Percentiles rank a stretch among this genome's conserved stretches.
Conservation (phyloP, 2,797 vertebrate genomes). For the Erethizon dorsatum region DNA sequence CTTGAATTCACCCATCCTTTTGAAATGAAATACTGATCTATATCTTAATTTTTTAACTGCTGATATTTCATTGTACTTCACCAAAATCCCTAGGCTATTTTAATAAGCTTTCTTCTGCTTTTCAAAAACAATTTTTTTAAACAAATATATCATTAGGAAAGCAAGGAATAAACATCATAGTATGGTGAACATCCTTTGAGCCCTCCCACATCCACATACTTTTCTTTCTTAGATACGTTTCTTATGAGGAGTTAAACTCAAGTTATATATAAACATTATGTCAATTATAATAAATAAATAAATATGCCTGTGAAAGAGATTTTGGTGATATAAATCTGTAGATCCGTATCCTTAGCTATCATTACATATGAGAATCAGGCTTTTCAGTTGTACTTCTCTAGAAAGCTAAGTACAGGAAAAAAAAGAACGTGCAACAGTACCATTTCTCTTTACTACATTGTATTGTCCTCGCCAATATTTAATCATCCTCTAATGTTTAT, state of each 20-base stretch:
- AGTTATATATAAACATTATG: background rate
- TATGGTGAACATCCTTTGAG: background rate
- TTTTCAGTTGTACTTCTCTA: background rate
- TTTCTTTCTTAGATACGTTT: background rate
- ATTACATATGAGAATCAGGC: background rate
- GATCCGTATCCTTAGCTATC: background rate
- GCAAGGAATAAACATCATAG: background rate
- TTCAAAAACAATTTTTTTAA: background rate
- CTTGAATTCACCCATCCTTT: conserved; percentile 24
- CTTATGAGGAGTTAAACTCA: background rate
- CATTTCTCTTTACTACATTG: background rate
- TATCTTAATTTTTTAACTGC: conserved; percentile 19
- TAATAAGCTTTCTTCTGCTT: background rate
- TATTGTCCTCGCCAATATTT: background rate
- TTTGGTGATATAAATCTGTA: background rate
- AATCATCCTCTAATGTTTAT: conserved; percentile 51
- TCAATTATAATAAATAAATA: background rate
- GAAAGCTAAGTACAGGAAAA: background rate
- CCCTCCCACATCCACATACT: too few relatives aligned
- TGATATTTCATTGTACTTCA: conserved; percentile 16
- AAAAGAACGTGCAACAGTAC: background rate
- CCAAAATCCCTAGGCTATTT: background rate
- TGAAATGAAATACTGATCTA: conserved; percentile 21
- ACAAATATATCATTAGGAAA: background rate
- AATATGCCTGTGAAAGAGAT: background rate